Percentiles rank a stretch among this genome's conserved stretches.
Evolutionary conservation across 2,797 vertebrate species (phyloP).

Genomic region (Enteromius mattozi): DNA sequence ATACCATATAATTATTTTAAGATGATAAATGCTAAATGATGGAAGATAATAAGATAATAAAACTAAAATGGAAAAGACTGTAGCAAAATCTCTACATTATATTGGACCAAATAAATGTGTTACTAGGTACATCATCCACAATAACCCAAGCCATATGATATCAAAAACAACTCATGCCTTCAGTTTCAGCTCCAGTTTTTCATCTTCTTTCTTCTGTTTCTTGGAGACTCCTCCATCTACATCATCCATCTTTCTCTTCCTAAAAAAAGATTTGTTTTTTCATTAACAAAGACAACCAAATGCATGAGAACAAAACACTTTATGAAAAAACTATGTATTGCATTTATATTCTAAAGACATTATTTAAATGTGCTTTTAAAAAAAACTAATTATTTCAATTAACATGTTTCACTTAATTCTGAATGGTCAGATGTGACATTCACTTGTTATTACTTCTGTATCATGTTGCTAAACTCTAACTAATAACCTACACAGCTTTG

Average conservation of each 20-base stretch:
- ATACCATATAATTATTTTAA: not conserved
- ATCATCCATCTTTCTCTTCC: conserved; percentile 90
- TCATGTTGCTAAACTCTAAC: not conserved
- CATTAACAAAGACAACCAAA: not conserved
- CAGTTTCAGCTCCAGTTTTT: conserved; percentile 87
- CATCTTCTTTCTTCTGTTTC: conserved; percentile 90
- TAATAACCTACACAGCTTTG: not conserved
- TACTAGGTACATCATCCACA: not conserved
- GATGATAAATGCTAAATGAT: not conserved
- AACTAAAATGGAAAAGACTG: not conserved
- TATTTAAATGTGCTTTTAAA: not conserved
- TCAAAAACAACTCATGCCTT: conserved; percentile 81
- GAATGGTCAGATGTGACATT: not conserved
- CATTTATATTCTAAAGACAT: not conserved
- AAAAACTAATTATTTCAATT: not conserved
- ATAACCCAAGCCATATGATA: not conserved
- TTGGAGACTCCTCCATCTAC: conserved; percentile 83
- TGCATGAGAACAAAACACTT: not conserved
- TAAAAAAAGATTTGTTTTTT: conserved; percentile 61
- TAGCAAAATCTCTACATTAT: not conserved
- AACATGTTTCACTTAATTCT: not conserved
- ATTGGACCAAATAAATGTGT: not conserved
- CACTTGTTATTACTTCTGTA: not conserved
- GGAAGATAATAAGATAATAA: not conserved
- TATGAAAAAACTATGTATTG: not conserved